phyloP scores from a whole-genome alignment of 2,113 vertebrate genomes.

The Prinia subflava region DNA sequence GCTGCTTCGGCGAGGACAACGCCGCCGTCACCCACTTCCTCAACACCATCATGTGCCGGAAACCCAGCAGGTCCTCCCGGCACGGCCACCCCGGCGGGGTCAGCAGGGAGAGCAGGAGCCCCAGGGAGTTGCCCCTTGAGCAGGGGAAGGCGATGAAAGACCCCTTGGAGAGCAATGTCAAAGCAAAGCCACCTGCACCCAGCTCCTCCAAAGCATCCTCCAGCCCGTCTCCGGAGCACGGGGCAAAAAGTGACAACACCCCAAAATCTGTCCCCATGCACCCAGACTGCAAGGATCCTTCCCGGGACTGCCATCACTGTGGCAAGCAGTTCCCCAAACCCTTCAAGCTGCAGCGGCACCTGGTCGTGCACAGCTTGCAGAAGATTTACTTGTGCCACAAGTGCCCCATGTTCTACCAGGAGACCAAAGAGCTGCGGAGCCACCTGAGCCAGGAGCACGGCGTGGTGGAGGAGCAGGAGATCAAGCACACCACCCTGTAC shows the following conservation, averaged over 20 bases:
- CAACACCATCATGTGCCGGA: conserved; percentile 83
- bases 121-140: conserved; percentile 15
- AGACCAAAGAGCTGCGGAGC: conserved; percentile 83
- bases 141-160: conserved; percentile 61
- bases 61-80: conserved; percentile 68
- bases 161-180: conserved; percentile 45
- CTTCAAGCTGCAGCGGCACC: conserved; percentile 95
- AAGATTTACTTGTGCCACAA: conserved; percentile 93
- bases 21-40: conserved; percentile 83
- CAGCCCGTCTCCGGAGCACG: conserved; percentile 66
- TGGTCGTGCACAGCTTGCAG: conserved; percentile 94
- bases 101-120: conserved; percentile 63
- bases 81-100: conserved; percentile 45
- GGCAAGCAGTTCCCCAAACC: conserved; percentile 98
- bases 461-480: conserved; percentile 80
- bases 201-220: neutral
- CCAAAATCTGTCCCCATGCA: conserved; percentile 82
- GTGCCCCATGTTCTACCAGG: conserved; percentile 89
- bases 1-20: conserved; percentile 78
- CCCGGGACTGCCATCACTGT: conserved; percentile 96
- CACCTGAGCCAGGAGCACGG: conserved; percentile 85
- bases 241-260: conserved; percentile 68
- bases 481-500: conserved; percentile 91
- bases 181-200: conserved; percentile 41
- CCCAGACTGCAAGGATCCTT: conserved; percentile 93